A percentile compares a stretch with the other conserved stretches of the same genome.
These are phyloP conservation scores for Tapirus indicus DNA, from an alignment of 2,797 vertebrate species.

Conservation along the genomic window DNA sequence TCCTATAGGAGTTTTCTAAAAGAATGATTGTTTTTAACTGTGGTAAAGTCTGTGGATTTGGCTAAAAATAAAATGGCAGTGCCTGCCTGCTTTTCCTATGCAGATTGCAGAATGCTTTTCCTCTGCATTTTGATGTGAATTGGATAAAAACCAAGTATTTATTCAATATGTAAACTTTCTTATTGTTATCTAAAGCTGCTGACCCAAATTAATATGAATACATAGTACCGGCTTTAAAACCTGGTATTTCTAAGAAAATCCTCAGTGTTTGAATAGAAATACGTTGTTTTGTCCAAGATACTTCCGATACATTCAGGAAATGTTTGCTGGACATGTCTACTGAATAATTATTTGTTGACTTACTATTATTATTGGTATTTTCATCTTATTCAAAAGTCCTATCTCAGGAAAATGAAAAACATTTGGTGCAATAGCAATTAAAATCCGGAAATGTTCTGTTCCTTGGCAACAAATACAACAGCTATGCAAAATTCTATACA, in stretches of 20 bases:
- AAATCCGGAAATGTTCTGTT: conserved; percentile 41
- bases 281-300: not conserved
- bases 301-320: not conserved
- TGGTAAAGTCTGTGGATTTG: not conserved
- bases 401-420: not conserved
- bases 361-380: not conserved
- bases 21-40: not conserved
- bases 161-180: conserved; percentile 19
- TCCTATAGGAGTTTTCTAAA: not conserved
- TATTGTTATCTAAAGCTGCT: not conserved
- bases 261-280: not conserved
- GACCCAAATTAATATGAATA: conserved; percentile 38
- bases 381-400: not conserved
- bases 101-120: not conserved
- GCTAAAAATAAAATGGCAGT: not conserved
- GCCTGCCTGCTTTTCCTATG: not conserved
- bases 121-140: conserved; percentile 26
- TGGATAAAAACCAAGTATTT: conserved; percentile 36
- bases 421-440: not conserved
- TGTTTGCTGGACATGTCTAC: not conserved
- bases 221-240: conserved; percentile 23
- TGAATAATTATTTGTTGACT: conserved; percentile 6
- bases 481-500: not conserved
- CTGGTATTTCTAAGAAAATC: conserved; percentile 19
- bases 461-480: not conserved